Evolutionary conservation across 2,888 invertebrate species (phyloP).

Genomic region (Calameuta filiformis): DNA sequence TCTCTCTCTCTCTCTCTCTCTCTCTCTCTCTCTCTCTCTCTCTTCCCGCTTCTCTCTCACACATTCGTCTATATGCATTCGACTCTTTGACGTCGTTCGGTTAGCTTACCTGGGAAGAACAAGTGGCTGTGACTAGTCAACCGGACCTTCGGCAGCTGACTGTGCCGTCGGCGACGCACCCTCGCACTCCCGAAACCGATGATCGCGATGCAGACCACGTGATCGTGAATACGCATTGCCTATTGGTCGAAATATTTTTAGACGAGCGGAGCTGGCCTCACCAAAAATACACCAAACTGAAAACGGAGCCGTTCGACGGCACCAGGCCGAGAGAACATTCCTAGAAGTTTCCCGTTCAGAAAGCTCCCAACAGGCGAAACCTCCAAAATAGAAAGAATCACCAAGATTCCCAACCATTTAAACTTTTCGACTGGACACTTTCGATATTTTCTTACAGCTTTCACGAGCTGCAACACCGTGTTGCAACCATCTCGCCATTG

Average conservation of each 20-base stretch:
- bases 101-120: slow-evolving; percentile 36
- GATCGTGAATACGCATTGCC: slow-evolving; percentile 31
- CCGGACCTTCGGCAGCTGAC: slow-evolving; percentile 71
- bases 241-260: slow-evolving; percentile 61
- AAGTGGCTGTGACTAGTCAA: slow-evolving; percentile 68
- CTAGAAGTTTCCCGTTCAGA: background rate
- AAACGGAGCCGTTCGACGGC: slow-evolving; percentile 53
- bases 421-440: no score
- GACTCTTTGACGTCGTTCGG: slow-evolving; percentile 18
- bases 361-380: background rate
- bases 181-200: slow-evolving; percentile 65
- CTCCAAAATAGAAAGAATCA: slow-evolving; percentile 1
- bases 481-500: no score
- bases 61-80: background rate
- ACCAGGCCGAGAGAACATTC: slow-evolving; percentile 1
- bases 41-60: background rate
- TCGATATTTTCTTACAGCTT: no score
- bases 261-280: slow-evolving; percentile 43
- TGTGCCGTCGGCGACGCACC: slow-evolving; percentile 73
- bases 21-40: background rate
- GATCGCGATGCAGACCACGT: slow-evolving; percentile 27
- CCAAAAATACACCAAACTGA: slow-evolving; percentile 62
- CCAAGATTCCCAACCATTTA: background rate
- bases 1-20: background rate
- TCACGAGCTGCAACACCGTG: no score